phyloP scores from a whole-genome alignment of 2,113 vertebrate genomes.

The Dendropsophus ebraccatus region DNA sequence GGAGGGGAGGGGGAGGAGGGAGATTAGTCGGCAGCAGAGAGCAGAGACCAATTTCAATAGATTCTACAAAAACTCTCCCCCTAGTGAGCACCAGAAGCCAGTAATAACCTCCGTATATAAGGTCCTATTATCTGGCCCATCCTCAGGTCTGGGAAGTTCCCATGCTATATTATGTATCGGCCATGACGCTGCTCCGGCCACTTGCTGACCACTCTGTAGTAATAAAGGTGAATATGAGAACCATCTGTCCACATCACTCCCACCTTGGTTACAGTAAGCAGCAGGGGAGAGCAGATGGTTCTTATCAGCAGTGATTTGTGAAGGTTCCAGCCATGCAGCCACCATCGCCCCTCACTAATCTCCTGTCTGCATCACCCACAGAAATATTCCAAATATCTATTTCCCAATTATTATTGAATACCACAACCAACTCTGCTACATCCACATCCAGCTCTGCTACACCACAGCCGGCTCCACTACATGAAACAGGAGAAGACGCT shows the following conservation, averaged over 20 bases:
- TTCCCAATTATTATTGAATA: neutral
- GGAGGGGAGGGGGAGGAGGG: too few species aligned
- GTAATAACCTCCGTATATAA: neutral
- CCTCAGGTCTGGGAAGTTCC: neutral
- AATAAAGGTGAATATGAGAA: neutral
- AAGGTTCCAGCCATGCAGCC: neutral
- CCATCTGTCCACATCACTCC: neutral
- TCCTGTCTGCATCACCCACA: neutral
- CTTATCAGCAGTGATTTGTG: conserved; percentile 10
- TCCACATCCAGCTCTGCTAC: neutral
- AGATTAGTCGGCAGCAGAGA: too few species aligned
- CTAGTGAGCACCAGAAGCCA: too few species aligned
- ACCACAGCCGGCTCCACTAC: neutral
- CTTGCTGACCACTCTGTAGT: neutral
- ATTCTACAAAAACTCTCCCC: too few species aligned
- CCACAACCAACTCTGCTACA: neutral
- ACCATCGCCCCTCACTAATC: neutral
- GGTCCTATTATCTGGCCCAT: neutral
- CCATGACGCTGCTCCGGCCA: neutral
- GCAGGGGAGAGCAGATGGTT: conserved; percentile 3
- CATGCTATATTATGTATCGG: neutral
- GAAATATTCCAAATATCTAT: neutral
- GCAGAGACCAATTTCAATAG: too few species aligned
- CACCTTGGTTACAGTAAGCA: conserved; percentile 10
- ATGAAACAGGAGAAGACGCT: neutral